Evolutionary conservation across 2,797 vertebrate species (phyloP), one percentile per base, ranked within the genome.

Genomic region (Schizothorax lantsangensis): DNA sequence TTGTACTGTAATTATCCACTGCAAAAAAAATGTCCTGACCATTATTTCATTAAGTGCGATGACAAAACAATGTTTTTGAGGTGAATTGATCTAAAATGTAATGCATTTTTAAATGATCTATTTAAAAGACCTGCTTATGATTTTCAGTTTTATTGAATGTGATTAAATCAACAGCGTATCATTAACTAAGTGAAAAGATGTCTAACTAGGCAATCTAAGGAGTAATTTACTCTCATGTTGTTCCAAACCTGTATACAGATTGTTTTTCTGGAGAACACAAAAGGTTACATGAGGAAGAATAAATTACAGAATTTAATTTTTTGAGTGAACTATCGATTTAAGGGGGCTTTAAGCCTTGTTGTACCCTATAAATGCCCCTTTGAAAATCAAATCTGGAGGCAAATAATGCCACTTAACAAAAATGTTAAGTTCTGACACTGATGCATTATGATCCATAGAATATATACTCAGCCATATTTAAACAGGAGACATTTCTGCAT

Each of bases 401-500:
- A 23, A 71, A 23, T 72, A 43, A 72, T 72, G 38, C 6, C 12
- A n/a, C 12, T 64, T 66, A 7, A 59, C 21, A n/a, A 66, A 30
- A 66, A 33, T 64, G 26, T 26, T 73, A 17, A 47, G 26, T 5
- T 74, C 12, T 47, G 43, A 74, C 23, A 73, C 21, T 8, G 33
- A 33, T 79, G 19, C 49, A 79, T 40, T 47, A 11, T 84, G 26
- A 30, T 47, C 1, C 9, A 23, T 26, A 23, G 33, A 78, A 79
- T 57, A 73, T 47, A 43, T 54, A 11, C 40, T 80, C 64, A 85
- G 38, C 21, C 40, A 33, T 54, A 64, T 80, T 86, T 59, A 38
- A 84, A 72, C 57, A 75, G 43, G 52, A 43, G 45, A 36, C 69
- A 52, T 64, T 69, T 72, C 80, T 52, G 52, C 59, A 71, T 71